These are phyloP conservation scores for Danio tinwini DNA, from an alignment of 2,797 vertebrate genomes.

Conservation along the genomic window DNA sequence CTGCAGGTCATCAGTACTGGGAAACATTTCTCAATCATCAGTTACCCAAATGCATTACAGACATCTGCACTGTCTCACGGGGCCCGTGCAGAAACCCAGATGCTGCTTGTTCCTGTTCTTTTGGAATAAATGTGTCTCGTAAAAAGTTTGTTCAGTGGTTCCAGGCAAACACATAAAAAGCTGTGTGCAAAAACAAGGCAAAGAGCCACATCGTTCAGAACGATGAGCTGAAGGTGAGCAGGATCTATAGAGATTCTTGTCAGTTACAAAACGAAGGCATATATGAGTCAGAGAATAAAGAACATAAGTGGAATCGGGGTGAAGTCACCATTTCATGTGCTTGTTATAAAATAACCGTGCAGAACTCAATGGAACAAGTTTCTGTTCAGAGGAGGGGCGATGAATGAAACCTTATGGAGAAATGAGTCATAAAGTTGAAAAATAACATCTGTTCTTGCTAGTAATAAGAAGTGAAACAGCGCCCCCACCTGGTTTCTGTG, in stretches of 20 bases:
- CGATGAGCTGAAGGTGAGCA: neutral
- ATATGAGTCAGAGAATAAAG: neutral
- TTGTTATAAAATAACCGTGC: slow-evolving; percentile 39
- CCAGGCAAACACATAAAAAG: slow-evolving; percentile 38
- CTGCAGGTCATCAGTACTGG: slow-evolving; percentile 34
- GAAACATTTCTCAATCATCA: slow-evolving; percentile 39
- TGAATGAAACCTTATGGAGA: slow-evolving; percentile 45
- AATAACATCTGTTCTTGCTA: neutral
- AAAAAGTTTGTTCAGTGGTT: slow-evolving; percentile 21
- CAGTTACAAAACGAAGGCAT: neutral
- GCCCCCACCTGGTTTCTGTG: slow-evolving; percentile 94
- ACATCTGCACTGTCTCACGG: slow-evolving; percentile 43
- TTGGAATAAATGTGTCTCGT: slow-evolving; percentile 32
- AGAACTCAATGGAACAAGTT: slow-evolving; percentile 30
- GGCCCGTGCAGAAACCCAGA: slow-evolving; percentile 35
- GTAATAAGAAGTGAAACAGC: slow-evolving; percentile 61
- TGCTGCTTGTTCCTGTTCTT: slow-evolving; percentile 19
- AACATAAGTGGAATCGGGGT: neutral
- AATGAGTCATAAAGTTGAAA: slow-evolving; percentile 45
- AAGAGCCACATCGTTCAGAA: neutral
- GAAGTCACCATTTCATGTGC: slow-evolving; percentile 38
- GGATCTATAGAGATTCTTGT: neutral
- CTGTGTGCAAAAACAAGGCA: neutral
- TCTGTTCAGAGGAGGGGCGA: slow-evolving; percentile 15
- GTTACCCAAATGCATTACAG: slow-evolving; percentile 30